Evolutionary conservation across 2,797 vertebrate genomes (phyloP).

Genomic region (Gobionotothen gibberifrons): DNA sequence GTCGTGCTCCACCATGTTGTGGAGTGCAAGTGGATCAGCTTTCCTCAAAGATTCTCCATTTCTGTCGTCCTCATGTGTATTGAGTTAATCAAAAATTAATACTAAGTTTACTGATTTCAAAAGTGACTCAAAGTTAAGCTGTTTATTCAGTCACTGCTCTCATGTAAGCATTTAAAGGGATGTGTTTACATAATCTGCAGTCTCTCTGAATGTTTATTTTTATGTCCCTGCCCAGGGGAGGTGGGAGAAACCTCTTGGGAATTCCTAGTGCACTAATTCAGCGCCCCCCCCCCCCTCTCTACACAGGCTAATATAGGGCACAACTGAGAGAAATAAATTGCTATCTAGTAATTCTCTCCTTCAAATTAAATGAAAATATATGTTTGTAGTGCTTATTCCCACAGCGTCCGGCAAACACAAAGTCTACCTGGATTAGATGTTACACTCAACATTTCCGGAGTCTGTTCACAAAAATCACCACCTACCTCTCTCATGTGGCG

Average conservation of each 20-base stretch:
- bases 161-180: slow-evolving; percentile 57
- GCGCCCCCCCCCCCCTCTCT: slow-evolving; percentile 10
- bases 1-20: slow-evolving; percentile 14
- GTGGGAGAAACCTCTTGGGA: slow-evolving; percentile 62
- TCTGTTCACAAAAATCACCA: slow-evolving; percentile 42
- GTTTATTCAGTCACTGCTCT: slow-evolving; percentile 59
- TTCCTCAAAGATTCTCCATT: slow-evolving; percentile 26
- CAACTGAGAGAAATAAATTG: slow-evolving; percentile 41
- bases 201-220: slow-evolving; percentile 75
- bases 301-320: slow-evolving; percentile 69
- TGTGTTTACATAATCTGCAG: slow-evolving; percentile 71
- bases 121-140: slow-evolving; percentile 44
- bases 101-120: slow-evolving; percentile 50
- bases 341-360: slow-evolving; percentile 70
- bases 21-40: slow-evolving; percentile 36
- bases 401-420: slow-evolving; percentile 41
- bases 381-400: slow-evolving; percentile 56
- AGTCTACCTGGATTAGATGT: slow-evolving; percentile 68
- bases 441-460: slow-evolving; percentile 40
- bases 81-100: slow-evolving; percentile 53
- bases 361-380: slow-evolving; percentile 52
- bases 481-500: slow-evolving; percentile 61
- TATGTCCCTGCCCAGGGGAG: slow-evolving; percentile 61
- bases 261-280: slow-evolving; percentile 64
- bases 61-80: slow-evolving; percentile 13